Evolutionary conservation across 2,797 vertebrate species (phyloP).

Genomic region (Cirrhinus mrigala): DNA sequence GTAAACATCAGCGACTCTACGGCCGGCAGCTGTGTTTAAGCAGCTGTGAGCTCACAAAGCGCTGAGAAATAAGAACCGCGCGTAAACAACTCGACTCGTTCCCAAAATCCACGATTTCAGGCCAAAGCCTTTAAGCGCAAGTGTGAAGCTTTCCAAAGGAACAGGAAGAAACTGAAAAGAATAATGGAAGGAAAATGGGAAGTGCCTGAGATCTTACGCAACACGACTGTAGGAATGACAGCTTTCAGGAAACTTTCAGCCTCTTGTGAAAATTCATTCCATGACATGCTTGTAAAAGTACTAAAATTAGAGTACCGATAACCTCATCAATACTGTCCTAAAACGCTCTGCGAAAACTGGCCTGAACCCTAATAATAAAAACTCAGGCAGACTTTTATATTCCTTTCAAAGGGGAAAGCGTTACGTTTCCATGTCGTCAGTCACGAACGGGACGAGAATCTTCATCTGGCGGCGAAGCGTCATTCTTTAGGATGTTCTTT

Average conservation of each 20-base stretch:
- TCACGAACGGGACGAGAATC: not conserved
- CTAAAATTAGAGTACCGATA: not conserved
- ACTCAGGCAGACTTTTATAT: not conserved
- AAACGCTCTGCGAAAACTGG: not conserved
- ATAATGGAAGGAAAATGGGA: not conserved
- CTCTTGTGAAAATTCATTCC: not conserved
- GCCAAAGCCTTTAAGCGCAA: slow-evolving; percentile 42
- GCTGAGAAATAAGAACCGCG: slow-evolving; percentile 64
- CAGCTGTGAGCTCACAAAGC: slow-evolving; percentile 73
- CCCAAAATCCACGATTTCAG: slow-evolving; percentile 45
- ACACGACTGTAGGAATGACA: not conserved
- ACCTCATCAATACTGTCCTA: not conserved
- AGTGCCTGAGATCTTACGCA: not conserved
- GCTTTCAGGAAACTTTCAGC: not conserved
- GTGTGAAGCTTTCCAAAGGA: slow-evolving; percentile 47
- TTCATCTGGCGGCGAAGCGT: not conserved
- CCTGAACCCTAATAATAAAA: not conserved
- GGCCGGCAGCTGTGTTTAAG: slow-evolving; percentile 74
- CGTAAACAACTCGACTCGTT: slow-evolving; percentile 52
- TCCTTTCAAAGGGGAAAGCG: not conserved
- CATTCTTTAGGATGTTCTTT: not conserved
- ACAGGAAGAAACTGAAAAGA: not conserved
- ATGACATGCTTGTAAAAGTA: not conserved
- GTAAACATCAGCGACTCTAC: slow-evolving; percentile 64
- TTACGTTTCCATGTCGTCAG: not conserved